Conservation (phyloP, 2,113 vertebrate genomes). For the Hiodon alosoides region DNA sequence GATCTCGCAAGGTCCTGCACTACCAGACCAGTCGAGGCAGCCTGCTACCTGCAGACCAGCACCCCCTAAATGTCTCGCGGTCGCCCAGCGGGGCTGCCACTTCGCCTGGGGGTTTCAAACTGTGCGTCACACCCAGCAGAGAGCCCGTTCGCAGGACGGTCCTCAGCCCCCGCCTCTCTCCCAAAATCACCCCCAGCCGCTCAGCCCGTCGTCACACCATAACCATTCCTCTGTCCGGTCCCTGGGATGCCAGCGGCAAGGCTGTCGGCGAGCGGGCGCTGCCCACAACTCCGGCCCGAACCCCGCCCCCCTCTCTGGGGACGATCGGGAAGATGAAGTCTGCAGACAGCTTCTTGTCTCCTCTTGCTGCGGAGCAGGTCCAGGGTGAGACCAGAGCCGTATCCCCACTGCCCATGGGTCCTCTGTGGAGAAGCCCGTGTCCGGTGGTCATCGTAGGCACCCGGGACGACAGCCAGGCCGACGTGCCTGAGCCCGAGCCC, state of each 20-base stretch:
- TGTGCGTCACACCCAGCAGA: conserved; percentile 39
- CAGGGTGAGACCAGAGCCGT: background rate
- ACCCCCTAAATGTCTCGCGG: conserved; percentile 13
- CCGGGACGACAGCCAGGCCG: conserved; percentile 30
- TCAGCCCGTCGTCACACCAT: conserved; percentile 26
- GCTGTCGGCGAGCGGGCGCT: conserved; percentile 17
- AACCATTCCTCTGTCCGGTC: conserved; percentile 11
- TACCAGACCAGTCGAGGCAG: conserved; percentile 31
- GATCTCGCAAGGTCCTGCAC: conserved; percentile 34
- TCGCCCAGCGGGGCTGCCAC: background rate
- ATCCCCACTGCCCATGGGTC: conserved; percentile 36
- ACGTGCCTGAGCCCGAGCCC: background rate
- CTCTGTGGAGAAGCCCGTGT: conserved; percentile 5
- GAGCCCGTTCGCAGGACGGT: conserved; percentile 58
- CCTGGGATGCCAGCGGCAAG: conserved; percentile 45
- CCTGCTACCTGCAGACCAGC: conserved; percentile 13
- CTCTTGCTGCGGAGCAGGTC: background rate
- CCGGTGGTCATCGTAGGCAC: conserved; percentile 40
- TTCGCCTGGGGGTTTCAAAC: conserved; percentile 35
- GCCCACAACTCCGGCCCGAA: conserved; percentile 1
- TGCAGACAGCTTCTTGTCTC: background rate
- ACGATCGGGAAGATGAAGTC: conserved; percentile 16
- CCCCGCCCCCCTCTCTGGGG: conserved; percentile 15
- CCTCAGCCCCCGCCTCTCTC: conserved; percentile 51
- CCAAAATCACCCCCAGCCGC: conserved; percentile 5